Evolutionary conservation across 2,888 invertebrate genomes (phyloP).

Genomic region (Tipula unca): DNA sequence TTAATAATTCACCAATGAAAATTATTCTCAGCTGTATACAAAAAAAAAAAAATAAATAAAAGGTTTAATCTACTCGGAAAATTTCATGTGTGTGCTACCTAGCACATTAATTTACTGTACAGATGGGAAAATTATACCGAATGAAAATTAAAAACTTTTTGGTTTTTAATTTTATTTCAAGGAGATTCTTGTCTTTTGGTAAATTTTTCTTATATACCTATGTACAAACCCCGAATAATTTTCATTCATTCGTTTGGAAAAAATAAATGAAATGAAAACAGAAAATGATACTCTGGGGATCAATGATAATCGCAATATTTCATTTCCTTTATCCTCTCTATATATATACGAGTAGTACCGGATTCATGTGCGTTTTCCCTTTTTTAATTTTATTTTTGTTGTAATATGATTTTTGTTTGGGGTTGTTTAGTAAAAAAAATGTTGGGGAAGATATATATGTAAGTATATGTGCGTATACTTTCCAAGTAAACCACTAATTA

Average conservation of each 20-base stretch:
- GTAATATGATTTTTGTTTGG: not conserved
- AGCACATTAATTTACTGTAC: not conserved
- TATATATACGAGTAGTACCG: not conserved
- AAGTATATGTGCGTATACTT: not conserved
- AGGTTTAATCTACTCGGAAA: not conserved
- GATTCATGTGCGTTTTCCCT: not conserved
- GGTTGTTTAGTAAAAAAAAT: not conserved
- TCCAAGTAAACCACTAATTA: not conserved
- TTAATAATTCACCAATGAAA: not conserved
- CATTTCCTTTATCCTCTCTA: not conserved
- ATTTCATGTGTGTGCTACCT: not conserved
- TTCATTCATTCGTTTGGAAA: not conserved
- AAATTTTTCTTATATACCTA: not conserved
- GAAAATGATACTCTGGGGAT: not conserved
- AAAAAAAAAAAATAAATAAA: not conserved
- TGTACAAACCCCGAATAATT: not conserved
- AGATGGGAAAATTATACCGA: not conserved
- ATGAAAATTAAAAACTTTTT: not conserved
- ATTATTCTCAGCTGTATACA: not conserved
- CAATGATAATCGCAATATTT: not conserved
- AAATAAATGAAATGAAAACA: not conserved
- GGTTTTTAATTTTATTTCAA: not conserved
- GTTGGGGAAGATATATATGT: not conserved
- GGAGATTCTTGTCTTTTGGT: not conserved
- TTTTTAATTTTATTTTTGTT: not conserved